Evolutionary conservation across 2,888 invertebrate species (phyloP), one percentile per base, ranked within the genome.

Genomic region (Orchestes rusci): DNA sequence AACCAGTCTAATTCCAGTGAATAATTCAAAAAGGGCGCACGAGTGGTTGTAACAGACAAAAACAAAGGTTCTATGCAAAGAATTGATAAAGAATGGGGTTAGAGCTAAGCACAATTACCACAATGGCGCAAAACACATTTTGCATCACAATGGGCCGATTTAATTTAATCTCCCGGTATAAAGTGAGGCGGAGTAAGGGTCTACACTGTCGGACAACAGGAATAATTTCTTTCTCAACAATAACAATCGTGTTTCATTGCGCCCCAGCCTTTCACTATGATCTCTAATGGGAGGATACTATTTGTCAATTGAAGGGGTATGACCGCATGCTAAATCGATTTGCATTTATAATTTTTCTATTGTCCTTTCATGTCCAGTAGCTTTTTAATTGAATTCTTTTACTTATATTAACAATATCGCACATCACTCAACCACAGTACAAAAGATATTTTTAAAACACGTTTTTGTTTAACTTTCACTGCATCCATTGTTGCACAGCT

Each of bases 221-320:
- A 50, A 62, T 63, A 61, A 63, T 63, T 65, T 63, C 38, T 57
- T 59, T 56, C 56, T 61, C 60, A 57, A 59, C 60, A 61, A 61
- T 59, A 57, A 59, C 57, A 56, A 52, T 56, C 38, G 15, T 29
- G 38, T 38, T 36, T 20, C 36, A 36, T 36, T 36, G 23, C 38
- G 8, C 16, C 29, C 33, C 39, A 30, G 19, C 19, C 20, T 39
- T 39, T 40, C 12, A 35, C 35, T 34, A 39, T n/a, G n/a, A 47
- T 42, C 39, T 43, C 39, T 39, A 31, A 36, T 36, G 43, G 48
- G 39, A 39, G n/a, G 39, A 43, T 36, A 36, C 35, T 43, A 37
- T 39, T 39, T 39, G 39, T 48, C 39, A 48, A 35, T 43, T 48
- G 43, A 43, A 43, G 36, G 43, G 48, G 43, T 43, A 39, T 48